Percentiles rank a stretch among this genome's conserved stretches.
Conservation (phyloP, 2,113 vertebrate species). For the Chionomys nivalis region DNA sequence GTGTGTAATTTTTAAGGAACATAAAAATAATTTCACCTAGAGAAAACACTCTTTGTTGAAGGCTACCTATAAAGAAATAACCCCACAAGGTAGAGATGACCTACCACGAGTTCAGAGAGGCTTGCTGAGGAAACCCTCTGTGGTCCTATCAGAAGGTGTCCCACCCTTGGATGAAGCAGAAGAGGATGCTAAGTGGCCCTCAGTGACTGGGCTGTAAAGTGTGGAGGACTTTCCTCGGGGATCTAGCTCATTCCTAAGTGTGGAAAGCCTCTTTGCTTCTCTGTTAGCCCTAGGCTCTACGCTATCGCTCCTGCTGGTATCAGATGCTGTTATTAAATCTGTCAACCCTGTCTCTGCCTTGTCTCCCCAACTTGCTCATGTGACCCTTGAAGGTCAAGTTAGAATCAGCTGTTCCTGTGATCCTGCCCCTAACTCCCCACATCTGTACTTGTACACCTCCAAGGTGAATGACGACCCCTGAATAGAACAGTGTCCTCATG, state of each 20-base stretch:
- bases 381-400: not conserved
- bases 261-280: not conserved
- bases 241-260: not conserved
- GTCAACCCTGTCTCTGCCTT: not conserved
- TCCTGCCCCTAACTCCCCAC: not conserved
- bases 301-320: not conserved
- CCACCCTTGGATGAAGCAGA: not conserved
- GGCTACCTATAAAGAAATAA: slow-evolving; percentile 20
- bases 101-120: not conserved
- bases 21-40: not conserved
- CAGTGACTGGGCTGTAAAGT: rapidly evolving
- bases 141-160: not conserved
- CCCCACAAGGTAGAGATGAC: not conserved
- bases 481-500: not conserved
- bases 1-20: not conserved
- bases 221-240: not conserved
- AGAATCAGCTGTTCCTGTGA: not conserved
- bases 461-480: not conserved
- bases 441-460: not conserved
- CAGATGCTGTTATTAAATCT: not conserved
- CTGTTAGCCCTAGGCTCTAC: not conserved
- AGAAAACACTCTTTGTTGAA: slow-evolving; percentile 19
- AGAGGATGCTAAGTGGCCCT: not conserved
- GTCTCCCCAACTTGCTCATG: not conserved
- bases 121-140: not conserved